Base-by-base conservation (phyloP, 1,140 invertebrate species). In the Philaenus spumarius region DNA sequence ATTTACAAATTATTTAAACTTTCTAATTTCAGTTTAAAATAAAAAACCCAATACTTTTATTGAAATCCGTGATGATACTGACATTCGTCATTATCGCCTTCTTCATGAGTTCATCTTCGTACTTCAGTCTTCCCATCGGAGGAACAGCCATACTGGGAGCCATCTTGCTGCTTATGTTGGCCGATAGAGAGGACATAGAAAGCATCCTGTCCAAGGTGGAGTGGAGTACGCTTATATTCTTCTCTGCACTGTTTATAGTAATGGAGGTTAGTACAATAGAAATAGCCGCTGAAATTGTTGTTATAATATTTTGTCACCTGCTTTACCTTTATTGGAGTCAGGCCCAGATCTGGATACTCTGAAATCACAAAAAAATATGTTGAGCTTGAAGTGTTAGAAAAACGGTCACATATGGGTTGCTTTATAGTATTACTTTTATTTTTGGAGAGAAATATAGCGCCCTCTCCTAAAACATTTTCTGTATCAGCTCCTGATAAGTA, bases 151-250 rank as follows among this genome's bases (percentile, higher is more conserved):
- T 95, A 0, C 69, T 93, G 11, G 91, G 90, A 0, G 87, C 87
- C 1, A 71, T 92, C 23, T 72, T 90, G 9, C 71, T 90, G 0
- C 74, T 95, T 0, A 79, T 93, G 5, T 65, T 94, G 40, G 82
- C 89, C 0, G 89, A 93, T 62, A 78, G 79, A 11, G 79, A 85
- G 40, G 88, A 94, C 67, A 71, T 95, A 54, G 91, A 94, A 67
- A 82, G 84, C 1, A 80, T 95, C 37, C 74, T 95, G 56, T 81
- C 84, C 0, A 77, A 88, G 55, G 88, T 95, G 0, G 92, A 95
- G 71, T 94, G 91, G 91, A 86, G 86, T 1, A 95, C 91, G 0
- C 69, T 95, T 1, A 72, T 94, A 12, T 95, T 95, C 72, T 95
- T 95, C 67, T 89, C 89, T 0, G 84, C 89, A 0, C 72, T 95